Conservation (phyloP, 2,797 vertebrate species). For the Petrocephalus sullivani region DNA sequence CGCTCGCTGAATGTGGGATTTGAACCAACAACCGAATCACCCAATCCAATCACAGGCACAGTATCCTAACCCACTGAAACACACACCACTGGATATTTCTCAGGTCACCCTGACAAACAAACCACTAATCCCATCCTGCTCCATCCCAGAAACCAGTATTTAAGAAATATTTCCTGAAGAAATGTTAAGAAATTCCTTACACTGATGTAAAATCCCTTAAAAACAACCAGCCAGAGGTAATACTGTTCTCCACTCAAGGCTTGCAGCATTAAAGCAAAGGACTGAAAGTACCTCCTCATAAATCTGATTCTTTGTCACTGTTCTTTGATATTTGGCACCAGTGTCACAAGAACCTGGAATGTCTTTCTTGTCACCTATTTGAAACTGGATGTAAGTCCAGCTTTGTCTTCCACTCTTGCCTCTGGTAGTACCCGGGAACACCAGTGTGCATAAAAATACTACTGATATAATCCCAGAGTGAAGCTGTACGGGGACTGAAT, state of each 20-base stretch:
- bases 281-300: neutral
- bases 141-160: neutral
- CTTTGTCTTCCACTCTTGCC: neutral
- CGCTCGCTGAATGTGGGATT: neutral
- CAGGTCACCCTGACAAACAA: neutral
- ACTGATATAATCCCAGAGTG: neutral
- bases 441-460: neutral
- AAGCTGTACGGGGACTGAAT: neutral
- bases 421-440: neutral
- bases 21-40: neutral
- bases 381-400: neutral
- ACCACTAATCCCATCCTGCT: neutral
- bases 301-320: neutral
- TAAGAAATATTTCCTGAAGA: neutral
- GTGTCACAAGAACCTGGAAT: neutral
- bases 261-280: neutral
- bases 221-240: neutral
- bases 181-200: neutral
- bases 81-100: neutral
- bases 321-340: constrained; percentile 7
- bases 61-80: neutral
- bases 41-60: neutral
- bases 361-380: neutral
- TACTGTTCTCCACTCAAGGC: neutral
- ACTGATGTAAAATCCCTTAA: neutral